Conservation (phyloP, 2,888 invertebrate species). For the Microplitis manilae region DNA sequence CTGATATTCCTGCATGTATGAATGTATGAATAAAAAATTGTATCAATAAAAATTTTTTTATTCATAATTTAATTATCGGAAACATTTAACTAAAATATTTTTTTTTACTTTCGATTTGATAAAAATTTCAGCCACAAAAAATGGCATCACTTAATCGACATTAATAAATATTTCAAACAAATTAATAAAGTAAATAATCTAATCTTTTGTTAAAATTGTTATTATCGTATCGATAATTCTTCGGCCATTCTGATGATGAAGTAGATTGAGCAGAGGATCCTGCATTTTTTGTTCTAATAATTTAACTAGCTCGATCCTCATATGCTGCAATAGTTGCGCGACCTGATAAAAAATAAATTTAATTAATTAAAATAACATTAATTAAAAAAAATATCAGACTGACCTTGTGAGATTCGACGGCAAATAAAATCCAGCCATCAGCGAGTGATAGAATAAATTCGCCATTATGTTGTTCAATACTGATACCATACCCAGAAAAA, state of each 20-base stretch:
- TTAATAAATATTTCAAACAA: background rate
- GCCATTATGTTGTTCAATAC: conserved; percentile 82
- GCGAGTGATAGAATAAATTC: conserved; percentile 83
- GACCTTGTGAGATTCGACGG: conserved; percentile 83
- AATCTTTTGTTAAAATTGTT: conserved; percentile 75
- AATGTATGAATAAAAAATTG: background rate
- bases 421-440: conserved; percentile 87
- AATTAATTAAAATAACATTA: background rate
- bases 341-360: conserved; percentile 72
- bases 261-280: conserved; percentile 83
- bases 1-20: too few relatives aligned
- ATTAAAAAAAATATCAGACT: conserved; percentile 43
- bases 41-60: background rate
- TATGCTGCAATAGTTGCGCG: conserved; percentile 87
- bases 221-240: conserved; percentile 84
- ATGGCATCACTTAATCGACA: too few relatives aligned
- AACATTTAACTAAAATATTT: background rate
- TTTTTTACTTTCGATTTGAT: background rate
- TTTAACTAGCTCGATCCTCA: conserved; percentile 82
- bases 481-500: conserved; percentile 79
- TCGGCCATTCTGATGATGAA: conserved; percentile 82
- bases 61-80: background rate
- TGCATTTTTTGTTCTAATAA: conserved; percentile 88
- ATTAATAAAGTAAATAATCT: background rate
- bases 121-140: background rate